Conservation (phyloP, 2,888 invertebrate species). For the Eurytoma californica region DNA sequence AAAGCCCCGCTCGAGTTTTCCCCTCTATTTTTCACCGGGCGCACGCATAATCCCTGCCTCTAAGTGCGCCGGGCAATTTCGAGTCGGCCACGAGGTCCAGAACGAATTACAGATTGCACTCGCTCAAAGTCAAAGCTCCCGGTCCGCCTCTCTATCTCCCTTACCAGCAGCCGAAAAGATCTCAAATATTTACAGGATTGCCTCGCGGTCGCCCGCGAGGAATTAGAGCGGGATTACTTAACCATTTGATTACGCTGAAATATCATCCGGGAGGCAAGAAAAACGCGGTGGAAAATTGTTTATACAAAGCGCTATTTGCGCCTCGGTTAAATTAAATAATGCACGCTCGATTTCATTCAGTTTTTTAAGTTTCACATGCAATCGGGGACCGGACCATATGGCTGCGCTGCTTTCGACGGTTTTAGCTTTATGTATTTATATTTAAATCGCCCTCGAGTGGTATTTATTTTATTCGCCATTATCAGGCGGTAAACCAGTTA, state of each 20-base stretch:
- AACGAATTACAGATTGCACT: slow-evolving; percentile 46
- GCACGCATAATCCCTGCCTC: neutral
- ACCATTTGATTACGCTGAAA: slow-evolving; percentile 52
- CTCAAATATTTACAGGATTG: slow-evolving; percentile 47
- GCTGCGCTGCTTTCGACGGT: too few species aligned
- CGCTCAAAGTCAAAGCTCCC: slow-evolving; percentile 43
- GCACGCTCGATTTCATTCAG: too few species aligned
- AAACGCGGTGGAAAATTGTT: neutral
- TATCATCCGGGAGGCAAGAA: slow-evolving; percentile 2
- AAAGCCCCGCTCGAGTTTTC: slow-evolving; percentile 11
- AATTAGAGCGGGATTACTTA: slow-evolving; percentile 52
- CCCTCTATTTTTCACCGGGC: neutral
- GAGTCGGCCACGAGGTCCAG: neutral
- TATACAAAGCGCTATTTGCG: too few species aligned
- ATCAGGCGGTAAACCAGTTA: too few species aligned
- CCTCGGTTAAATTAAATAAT: too few species aligned
- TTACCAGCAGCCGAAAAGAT: slow-evolving; percentile 4
- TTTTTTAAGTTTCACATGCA: too few species aligned
- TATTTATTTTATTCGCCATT: too few species aligned
- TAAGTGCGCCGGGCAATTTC: slow-evolving; percentile 21
- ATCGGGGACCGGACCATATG: too few species aligned
- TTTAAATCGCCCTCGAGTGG: too few species aligned
- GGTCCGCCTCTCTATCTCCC: neutral
- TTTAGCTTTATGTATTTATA: too few species aligned
- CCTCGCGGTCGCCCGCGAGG: slow-evolving; percentile 14